These are phyloP conservation scores for Lithophane socia DNA, from an alignment of 2,888 invertebrate species.

Conservation along the genomic window DNA sequence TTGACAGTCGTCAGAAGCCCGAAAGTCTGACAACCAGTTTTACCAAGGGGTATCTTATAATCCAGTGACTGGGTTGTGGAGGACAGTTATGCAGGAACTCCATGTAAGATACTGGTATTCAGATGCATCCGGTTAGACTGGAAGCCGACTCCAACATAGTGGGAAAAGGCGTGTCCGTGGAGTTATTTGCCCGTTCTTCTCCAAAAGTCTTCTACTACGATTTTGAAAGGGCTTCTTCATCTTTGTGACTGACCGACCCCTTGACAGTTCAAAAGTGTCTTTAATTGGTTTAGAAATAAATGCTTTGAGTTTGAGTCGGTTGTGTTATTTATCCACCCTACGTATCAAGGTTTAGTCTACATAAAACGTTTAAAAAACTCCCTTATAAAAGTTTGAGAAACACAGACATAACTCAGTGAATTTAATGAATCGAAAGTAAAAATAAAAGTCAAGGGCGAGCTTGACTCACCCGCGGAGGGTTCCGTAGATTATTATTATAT, in stretches of 20 bases:
- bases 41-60: no score
- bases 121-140: no score
- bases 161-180: no score
- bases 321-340: neutral
- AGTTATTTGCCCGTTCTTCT: no score
- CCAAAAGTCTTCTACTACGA: no score
- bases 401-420: constrained; percentile 36
- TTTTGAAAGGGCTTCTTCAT: neutral
- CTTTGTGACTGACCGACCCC: neutral
- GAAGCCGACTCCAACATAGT: no score
- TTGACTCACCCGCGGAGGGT: neutral
- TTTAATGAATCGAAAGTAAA: constrained; percentile 54
- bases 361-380: neutral
- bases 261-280: neutral
- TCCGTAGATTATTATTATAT: constrained; percentile 6
- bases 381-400: constrained; percentile 46
- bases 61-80: no score
- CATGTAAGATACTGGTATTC: no score
- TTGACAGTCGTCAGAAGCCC: no score
- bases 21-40: no score
- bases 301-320: neutral
- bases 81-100: no score
- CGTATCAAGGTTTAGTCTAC: neutral
- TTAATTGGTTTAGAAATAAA: neutral
- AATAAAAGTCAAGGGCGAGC: constrained; percentile 36